A percentile compares a stretch with the other conserved stretches of the same genome.
These are phyloP conservation scores for Coelopa pilipes DNA, from an alignment of 2,888 invertebrate species.

Conservation along the genomic window DNA sequence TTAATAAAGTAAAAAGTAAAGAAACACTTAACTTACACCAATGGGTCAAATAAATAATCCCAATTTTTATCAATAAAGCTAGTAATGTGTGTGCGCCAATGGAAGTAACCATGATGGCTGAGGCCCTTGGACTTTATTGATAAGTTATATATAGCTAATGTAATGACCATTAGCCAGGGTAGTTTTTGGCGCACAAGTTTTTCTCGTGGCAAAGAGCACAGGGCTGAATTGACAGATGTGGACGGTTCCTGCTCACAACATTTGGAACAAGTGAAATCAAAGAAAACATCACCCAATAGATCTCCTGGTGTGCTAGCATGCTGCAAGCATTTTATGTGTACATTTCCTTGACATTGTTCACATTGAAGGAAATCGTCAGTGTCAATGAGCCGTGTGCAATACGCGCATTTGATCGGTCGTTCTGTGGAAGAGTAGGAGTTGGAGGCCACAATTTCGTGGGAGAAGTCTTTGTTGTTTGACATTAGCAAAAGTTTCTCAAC, in stretches of 20 bases:
- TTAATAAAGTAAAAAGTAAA: constrained; percentile 3
- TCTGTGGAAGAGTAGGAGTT: background rate
- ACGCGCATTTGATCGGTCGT: background rate
- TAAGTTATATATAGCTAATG: constrained; percentile 81
- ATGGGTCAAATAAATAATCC: constrained; percentile 76
- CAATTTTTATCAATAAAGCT: constrained; percentile 84
- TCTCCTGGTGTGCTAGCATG: constrained; percentile 77
- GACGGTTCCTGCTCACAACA: constrained; percentile 71
- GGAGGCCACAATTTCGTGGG: too few relatives aligned
- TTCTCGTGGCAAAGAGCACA: constrained; percentile 68
- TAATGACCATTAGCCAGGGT: constrained; percentile 80
- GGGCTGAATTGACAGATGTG: constrained; percentile 72
- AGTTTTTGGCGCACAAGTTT: constrained; percentile 74
- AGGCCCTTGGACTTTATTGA: constrained; percentile 77
- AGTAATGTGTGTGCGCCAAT: constrained; percentile 86
- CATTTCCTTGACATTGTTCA: constrained; percentile 70
- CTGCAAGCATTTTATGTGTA: constrained; percentile 76
- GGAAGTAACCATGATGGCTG: constrained; percentile 84
- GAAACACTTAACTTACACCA: constrained; percentile 75
- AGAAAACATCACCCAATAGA: constrained; percentile 80
- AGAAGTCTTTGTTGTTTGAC: too few relatives aligned
- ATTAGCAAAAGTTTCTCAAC: too few relatives aligned
- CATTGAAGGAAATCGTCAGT: constrained; percentile 71
- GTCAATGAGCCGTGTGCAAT: constrained; percentile 15
- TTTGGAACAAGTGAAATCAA: constrained; percentile 75